Evolutionary conservation across 1,140 invertebrate genomes (phyloP).

Genomic region (Eciton burchellii): DNA sequence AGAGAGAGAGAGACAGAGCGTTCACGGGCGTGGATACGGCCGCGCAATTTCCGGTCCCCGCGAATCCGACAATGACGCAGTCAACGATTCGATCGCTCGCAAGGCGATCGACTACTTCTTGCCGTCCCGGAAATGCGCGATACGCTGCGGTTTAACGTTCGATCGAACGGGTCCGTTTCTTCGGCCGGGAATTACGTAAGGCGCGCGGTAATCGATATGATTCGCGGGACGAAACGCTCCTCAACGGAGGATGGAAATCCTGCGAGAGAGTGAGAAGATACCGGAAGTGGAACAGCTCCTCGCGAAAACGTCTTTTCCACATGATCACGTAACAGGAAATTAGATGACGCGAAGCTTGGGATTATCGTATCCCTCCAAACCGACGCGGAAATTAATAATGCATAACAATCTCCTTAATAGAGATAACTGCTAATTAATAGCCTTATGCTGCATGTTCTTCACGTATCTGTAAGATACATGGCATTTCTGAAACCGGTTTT

Average conservation of each 20-base stretch:
- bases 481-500: too few relatives aligned
- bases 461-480: too few relatives aligned
- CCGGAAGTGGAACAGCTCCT: constrained; percentile 10
- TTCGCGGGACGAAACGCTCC: constrained; percentile 1
- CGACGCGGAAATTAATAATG: background rate
- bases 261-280: constrained; percentile 18
- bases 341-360: background rate
- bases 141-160: constrained; percentile 12
- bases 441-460: too few relatives aligned
- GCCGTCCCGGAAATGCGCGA: constrained; percentile 58
- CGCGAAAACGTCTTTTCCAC: background rate
- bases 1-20: constrained; percentile 48
- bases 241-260: constrained; percentile 12
- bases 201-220: constrained; percentile 38
- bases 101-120: constrained; percentile 65
- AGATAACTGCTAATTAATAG: background rate
- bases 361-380: background rate
- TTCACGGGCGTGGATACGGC: constrained; percentile 47
- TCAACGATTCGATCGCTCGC: constrained; percentile 56
- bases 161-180: constrained; percentile 38
- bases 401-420: background rate
- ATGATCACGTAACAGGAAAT: constrained; percentile 40
- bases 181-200: constrained; percentile 56
- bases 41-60: constrained; percentile 51
- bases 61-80: constrained; percentile 9